phyloP scores from a whole-genome alignment of 64 coral and sea anemone genomes.

The Montipora sp. region DNA sequence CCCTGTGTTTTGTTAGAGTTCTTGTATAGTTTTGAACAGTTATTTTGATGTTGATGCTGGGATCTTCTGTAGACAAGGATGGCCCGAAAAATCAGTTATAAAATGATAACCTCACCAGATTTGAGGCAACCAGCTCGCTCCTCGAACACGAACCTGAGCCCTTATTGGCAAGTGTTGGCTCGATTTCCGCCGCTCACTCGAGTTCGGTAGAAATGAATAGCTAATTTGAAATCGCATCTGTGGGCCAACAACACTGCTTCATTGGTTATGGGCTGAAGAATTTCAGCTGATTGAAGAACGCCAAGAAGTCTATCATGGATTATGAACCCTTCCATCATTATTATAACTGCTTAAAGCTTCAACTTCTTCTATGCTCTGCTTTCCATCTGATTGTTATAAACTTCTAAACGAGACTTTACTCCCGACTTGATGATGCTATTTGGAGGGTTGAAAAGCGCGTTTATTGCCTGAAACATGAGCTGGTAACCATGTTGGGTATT shows the following conservation, averaged over 20 bases:
- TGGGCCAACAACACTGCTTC: slow-evolving; percentile 11
- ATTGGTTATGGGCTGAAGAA: slow-evolving; percentile 8
- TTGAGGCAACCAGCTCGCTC: too few species aligned
- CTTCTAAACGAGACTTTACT: background rate
- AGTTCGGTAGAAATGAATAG: background rate
- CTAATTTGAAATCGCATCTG: background rate
- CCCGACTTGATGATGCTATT: background rate
- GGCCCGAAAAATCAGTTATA: too few species aligned
- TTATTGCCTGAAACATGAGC: slow-evolving; percentile 39
- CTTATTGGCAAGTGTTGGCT: too few species aligned
- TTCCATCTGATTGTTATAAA: slow-evolving; percentile 58
- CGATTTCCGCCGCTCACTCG: too few species aligned
- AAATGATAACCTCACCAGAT: too few species aligned
- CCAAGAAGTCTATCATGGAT: slow-evolving; percentile 65
- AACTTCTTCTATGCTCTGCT: slow-evolving; percentile 57
- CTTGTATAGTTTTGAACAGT: too few species aligned
- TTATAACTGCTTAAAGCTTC: slow-evolving; percentile 22
- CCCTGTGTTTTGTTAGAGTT: too few species aligned
- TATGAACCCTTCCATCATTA: slow-evolving; percentile 52
- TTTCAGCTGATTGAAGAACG: background rate
- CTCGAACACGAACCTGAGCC: too few species aligned
- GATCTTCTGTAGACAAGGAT: too few species aligned
- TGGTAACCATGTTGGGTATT: slow-evolving; percentile 53
- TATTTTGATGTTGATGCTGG: too few species aligned
- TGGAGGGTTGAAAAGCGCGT: slow-evolving; percentile 32